phyloP scores from a whole-genome alignment of 2,797 vertebrate genomes.

The Melanotaenia nigrans region DNA sequence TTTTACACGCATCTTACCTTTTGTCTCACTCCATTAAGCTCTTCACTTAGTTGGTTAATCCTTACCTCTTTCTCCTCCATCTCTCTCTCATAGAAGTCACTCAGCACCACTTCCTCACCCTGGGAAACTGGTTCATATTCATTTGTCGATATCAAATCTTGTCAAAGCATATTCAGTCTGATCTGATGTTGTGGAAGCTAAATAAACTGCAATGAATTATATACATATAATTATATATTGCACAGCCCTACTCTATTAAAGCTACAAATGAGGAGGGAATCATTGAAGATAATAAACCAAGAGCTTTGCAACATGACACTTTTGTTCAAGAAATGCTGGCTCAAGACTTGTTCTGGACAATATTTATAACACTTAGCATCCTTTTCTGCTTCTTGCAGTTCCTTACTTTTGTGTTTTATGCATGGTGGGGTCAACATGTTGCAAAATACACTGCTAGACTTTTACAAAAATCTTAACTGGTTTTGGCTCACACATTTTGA shows the following conservation, averaged over 20 bases:
- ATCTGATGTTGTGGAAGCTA: no score
- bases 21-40: slow-evolving; percentile 36
- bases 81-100: slow-evolving; percentile 12
- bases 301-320: no score
- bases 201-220: no score
- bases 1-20: slow-evolving; percentile 28
- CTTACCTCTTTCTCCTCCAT: slow-evolving; percentile 34
- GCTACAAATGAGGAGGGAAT: no score
- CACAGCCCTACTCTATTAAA: no score
- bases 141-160: slow-evolving; percentile 3
- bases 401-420: background rate
- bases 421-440: background rate
- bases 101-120: slow-evolving; percentile 41
- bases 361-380: background rate
- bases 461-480: background rate
- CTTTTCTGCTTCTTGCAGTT: background rate
- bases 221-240: no score
- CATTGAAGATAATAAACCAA: no score
- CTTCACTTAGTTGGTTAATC: slow-evolving; percentile 41
- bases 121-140: slow-evolving; percentile 21
- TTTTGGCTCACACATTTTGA: background rate
- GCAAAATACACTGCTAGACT: background rate
- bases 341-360: background rate
- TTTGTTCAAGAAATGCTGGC: no score
- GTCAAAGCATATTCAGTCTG: no score